phyloP scores from a whole-genome alignment of 2,113 vertebrate species.

The Mirounga angustirostris region DNA sequence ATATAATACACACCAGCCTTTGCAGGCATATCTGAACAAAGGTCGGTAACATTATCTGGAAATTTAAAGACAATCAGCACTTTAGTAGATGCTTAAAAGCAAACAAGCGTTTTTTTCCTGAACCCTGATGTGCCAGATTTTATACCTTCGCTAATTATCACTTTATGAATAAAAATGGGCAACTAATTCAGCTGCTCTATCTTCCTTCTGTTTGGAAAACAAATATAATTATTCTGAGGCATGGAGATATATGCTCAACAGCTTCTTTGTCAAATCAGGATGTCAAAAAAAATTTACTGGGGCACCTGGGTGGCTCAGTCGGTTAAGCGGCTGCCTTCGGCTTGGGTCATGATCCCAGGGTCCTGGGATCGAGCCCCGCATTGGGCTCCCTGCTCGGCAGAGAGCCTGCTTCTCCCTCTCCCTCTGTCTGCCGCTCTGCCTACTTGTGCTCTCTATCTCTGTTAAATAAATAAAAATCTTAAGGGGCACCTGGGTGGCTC shows the following conservation, averaged over 20 bases:
- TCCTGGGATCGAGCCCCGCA: no score
- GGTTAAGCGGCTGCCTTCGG: no score
- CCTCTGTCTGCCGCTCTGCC: no score
- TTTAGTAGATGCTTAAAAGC: conserved; percentile 54
- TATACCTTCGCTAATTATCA: conserved; percentile 3
- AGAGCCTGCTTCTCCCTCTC: no score
- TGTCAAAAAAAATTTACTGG: conserved; percentile 38
- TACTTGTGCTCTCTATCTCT: no score
- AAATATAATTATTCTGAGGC: conserved; percentile 54
- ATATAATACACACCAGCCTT: background rate
- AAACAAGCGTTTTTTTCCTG: background rate
- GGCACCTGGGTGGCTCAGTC: no score
- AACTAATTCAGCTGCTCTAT: conserved; percentile 48
- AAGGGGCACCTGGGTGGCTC: background rate
- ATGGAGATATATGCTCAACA: background rate
- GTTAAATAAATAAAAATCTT: no score
- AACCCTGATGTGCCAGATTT: background rate
- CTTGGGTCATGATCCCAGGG: no score
- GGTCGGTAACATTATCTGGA: conserved; percentile 5
- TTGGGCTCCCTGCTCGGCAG: no score
- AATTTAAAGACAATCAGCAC: conserved; percentile 40
- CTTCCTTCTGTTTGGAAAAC: conserved; percentile 70
- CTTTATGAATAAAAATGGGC: conserved; percentile 70
- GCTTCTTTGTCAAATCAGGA: conserved; percentile 65
- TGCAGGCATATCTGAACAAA: background rate